Conservation (phyloP, 2,113 vertebrate species). For the Arothron firmamentum region DNA sequence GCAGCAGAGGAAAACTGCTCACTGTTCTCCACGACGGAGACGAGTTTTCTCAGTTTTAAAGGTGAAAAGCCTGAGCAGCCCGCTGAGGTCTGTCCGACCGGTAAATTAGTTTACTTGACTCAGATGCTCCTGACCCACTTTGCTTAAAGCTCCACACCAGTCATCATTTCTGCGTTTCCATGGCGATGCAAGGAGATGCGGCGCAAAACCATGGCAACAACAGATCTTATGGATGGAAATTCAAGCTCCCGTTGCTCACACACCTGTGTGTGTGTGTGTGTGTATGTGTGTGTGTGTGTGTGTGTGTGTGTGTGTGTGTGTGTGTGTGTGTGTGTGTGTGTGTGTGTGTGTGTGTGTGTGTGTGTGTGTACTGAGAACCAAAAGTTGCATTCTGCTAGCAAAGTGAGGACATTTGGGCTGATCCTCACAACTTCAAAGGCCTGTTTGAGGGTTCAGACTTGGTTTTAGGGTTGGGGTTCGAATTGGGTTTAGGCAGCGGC, state of each 20-base stretch:
- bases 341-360: too few species aligned
- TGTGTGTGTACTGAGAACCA: too few species aligned
- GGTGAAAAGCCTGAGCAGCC: background rate
- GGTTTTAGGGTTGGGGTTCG: too few species aligned
- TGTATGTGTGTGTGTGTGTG: too few species aligned
- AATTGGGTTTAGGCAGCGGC: too few species aligned
- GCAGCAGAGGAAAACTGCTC: too few species aligned
- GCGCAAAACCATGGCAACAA: constrained; percentile 65
- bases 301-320: too few species aligned
- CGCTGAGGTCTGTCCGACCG: background rate
- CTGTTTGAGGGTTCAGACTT: too few species aligned
- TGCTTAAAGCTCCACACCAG: constrained; percentile 35
- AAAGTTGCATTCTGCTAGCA: too few species aligned
- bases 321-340: constrained; percentile 8
- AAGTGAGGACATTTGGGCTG: too few species aligned
- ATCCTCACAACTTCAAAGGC: too few species aligned
- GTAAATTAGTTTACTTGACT: constrained; percentile 14
- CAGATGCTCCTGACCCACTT: constrained; percentile 50
- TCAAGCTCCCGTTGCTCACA: constrained; percentile 27
- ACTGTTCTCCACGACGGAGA: too few species aligned
- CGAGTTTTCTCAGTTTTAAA: background rate
- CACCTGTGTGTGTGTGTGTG: constrained; percentile 18
- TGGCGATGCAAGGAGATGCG: constrained; percentile 63
- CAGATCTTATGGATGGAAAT: constrained; percentile 35
- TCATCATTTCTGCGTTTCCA: constrained; percentile 67